Conservation (phyloP, 2,113 vertebrate species). For the Cisticola juncidis region DNA sequence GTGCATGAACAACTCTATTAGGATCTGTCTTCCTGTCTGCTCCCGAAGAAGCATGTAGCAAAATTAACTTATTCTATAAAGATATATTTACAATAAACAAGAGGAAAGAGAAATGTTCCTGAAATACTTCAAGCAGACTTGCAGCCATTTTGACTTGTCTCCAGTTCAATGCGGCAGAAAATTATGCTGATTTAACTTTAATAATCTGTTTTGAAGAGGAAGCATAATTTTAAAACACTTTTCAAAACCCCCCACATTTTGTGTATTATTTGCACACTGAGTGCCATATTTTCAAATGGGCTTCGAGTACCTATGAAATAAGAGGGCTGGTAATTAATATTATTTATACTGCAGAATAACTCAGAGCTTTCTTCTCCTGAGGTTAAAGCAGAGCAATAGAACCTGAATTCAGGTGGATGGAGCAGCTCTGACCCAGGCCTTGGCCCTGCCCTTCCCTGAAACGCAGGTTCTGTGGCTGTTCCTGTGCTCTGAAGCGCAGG, state of each 20-base stretch:
- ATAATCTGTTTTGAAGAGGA: background rate
- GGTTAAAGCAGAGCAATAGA: background rate
- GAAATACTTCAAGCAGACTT: conserved; percentile 6
- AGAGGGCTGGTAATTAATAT: background rate
- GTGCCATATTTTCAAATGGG: background rate
- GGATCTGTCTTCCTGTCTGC: background rate
- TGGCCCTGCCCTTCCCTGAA: background rate
- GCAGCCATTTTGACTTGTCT: background rate
- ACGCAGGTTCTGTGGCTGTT: background rate
- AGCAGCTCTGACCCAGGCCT: background rate
- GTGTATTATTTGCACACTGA: background rate
- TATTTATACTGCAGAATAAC: background rate
- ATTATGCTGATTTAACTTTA: background rate
- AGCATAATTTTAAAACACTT: background rate
- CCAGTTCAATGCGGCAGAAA: background rate
- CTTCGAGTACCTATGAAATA: background rate
- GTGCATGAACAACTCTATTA: background rate
- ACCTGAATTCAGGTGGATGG: fast-evolving
- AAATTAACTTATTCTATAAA: background rate
- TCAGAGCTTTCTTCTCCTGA: background rate
- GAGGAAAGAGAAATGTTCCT: background rate
- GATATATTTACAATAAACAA: background rate
- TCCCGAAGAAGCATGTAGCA: background rate
- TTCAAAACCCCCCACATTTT: background rate
- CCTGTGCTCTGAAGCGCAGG: background rate